These are phyloP conservation scores for Pyrochroa serraticornis DNA, from an alignment of 2,888 invertebrate species.

Conservation along the genomic window DNA sequence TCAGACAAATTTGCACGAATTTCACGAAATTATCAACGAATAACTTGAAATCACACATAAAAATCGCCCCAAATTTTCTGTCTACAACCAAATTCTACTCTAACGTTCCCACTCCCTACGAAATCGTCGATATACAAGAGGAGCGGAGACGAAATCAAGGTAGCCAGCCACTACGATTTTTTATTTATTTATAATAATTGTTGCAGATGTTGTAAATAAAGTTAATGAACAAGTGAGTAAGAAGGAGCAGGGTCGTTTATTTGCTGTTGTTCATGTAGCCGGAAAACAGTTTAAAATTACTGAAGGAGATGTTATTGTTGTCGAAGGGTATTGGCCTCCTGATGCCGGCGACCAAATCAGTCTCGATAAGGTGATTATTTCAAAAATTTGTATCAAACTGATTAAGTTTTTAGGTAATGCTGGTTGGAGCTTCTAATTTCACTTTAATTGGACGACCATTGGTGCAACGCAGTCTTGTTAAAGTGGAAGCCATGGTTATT, in stretches of 20 bases:
- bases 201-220: slow-evolving; percentile 44
- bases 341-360: slow-evolving; percentile 78
- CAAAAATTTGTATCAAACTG: neutral
- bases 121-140: slow-evolving; percentile 48
- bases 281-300: slow-evolving; percentile 88
- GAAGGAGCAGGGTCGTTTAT: slow-evolving; percentile 67
- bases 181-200: neutral
- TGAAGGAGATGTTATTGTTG: slow-evolving; percentile 80
- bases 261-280: slow-evolving; percentile 80
- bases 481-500: slow-evolving; percentile 80
- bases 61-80: no score
- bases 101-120: slow-evolving; percentile 43
- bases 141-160: slow-evolving; percentile 42
- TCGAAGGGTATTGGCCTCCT: slow-evolving; percentile 86
- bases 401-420: slow-evolving; percentile 62
- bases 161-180: no score
- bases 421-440: slow-evolving; percentile 81
- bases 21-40: slow-evolving; percentile 18
- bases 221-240: slow-evolving; percentile 69
- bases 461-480: slow-evolving; percentile 73
- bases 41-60: no score
- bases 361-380: slow-evolving; percentile 72
- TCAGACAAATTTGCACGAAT: slow-evolving; percentile 32
- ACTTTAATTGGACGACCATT: slow-evolving; percentile 82
- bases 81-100: slow-evolving; percentile 10